Conservation (phyloP, 2,113 vertebrate genomes). For the Cebus imitator region DNA sequence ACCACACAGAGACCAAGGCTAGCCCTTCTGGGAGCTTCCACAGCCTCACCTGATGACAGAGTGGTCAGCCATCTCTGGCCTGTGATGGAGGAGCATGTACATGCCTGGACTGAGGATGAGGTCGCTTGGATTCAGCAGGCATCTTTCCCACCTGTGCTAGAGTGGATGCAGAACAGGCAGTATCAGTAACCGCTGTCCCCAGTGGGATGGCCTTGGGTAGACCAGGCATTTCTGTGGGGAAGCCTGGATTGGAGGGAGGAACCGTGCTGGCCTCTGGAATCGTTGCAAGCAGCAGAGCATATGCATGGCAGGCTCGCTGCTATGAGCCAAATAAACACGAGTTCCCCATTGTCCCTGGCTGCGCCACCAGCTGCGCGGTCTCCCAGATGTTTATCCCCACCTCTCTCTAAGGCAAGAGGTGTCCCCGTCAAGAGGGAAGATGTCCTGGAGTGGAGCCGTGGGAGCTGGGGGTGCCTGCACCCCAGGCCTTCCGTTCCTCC, state of each 20-base stretch:
- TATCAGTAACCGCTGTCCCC: rapidly evolving
- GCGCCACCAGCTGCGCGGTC: not conserved
- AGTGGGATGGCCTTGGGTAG: rapidly evolving
- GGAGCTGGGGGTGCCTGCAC: not conserved
- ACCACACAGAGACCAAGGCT: not conserved
- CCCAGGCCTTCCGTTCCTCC: no score
- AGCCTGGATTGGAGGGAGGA: rapidly evolving
- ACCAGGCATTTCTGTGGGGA: rapidly evolving
- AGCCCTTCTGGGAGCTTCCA: rapidly evolving
- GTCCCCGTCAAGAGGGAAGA: not conserved
- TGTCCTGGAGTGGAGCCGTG: not conserved
- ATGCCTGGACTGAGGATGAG: not conserved
- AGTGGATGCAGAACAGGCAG: not conserved
- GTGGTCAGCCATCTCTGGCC: not conserved
- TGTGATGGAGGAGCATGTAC: not conserved
- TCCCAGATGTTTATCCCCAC: not conserved
- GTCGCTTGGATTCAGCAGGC: no score
- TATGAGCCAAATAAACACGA: rapidly evolving
- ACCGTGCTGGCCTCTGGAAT: not conserved
- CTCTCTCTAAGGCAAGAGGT: not conserved
- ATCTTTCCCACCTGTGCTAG: not conserved
- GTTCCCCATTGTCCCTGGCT: not conserved
- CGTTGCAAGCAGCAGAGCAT: rapidly evolving
- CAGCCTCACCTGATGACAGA: not conserved
- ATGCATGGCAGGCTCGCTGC: rapidly evolving